Conservation (phyloP, 2,797 vertebrate species). For the Echiichthys vipera region DNA sequence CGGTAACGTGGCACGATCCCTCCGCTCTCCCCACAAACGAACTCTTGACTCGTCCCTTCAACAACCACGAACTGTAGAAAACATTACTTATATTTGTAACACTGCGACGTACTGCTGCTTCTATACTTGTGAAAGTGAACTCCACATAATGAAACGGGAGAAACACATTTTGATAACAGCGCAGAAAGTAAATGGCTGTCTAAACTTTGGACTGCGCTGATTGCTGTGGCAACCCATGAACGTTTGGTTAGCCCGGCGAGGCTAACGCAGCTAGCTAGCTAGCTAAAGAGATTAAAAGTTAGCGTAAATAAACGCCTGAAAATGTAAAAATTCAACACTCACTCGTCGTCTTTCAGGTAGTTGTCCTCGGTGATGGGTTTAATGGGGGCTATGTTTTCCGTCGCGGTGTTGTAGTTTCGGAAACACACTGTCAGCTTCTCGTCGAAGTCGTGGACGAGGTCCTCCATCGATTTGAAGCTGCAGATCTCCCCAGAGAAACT, state of each 20-base stretch:
- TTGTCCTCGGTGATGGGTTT: conserved; percentile 91
- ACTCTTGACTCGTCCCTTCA: background rate
- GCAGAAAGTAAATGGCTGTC: background rate
- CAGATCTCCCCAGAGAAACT: conserved; percentile 83
- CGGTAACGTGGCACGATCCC: conserved; percentile 64
- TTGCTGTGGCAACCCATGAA: conserved; percentile 11
- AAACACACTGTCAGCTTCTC: conserved; percentile 95
- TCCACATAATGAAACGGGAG: background rate
- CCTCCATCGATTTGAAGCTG: conserved; percentile 87
- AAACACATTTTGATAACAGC: background rate
- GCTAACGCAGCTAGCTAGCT: conserved; percentile 56
- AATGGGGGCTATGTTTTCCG: conserved; percentile 87
- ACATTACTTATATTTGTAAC: no score
- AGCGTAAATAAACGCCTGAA: conserved; percentile 7
- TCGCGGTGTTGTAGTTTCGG: conserved; percentile 87
- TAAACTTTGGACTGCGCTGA: conserved; percentile 49
- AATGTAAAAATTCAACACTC: conserved; percentile 86
- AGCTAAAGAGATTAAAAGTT: conserved; percentile 72
- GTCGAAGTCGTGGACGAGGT: conserved; percentile 88
- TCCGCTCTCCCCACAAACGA: background rate
- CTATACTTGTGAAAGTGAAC: background rate
- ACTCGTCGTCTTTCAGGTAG: conserved; percentile 94
- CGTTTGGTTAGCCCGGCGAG: conserved; percentile 29
- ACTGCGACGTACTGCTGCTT: background rate
- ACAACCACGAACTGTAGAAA: background rate